phyloP scores from a whole-genome alignment of 2,797 vertebrate genomes.

The Yasuhikotakia modesta region DNA sequence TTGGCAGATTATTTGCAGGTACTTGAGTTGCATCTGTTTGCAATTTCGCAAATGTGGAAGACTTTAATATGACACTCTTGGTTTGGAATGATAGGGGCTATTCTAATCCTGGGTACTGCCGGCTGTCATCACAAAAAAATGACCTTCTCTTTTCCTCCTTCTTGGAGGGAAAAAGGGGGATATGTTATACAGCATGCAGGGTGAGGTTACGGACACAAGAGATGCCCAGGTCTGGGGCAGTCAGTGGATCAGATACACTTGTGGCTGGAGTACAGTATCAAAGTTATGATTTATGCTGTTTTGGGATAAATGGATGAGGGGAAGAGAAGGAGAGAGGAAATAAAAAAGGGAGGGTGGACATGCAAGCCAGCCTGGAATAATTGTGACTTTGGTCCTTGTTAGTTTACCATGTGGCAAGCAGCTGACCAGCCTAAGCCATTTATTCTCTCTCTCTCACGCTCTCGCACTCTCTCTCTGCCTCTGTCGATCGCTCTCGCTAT shows the following conservation, averaged over 20 bases:
- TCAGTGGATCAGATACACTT: constrained; percentile 5
- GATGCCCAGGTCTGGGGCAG: background rate
- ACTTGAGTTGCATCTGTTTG: constrained; percentile 99
- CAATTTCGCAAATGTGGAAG: constrained; percentile 99
- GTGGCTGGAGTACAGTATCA: background rate
- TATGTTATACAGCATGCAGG: background rate
- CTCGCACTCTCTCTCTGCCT: constrained; percentile 19
- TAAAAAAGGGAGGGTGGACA: constrained; percentile 75
- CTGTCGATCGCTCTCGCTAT: no score
- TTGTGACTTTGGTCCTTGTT: constrained; percentile 86
- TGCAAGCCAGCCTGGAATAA: constrained; percentile 84
- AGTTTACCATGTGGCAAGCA: constrained; percentile 93
- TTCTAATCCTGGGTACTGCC: constrained; percentile 94
- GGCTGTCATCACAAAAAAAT: constrained; percentile 83
- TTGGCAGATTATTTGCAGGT: constrained; percentile 99
- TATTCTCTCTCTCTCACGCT: constrained; percentile 41
- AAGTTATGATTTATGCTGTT: constrained; percentile 7
- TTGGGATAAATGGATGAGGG: background rate
- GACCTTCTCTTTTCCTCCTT: constrained; percentile 61
- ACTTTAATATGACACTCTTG: constrained; percentile 91
- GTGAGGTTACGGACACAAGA: constrained; percentile 21
- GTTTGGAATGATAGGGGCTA: constrained; percentile 80
- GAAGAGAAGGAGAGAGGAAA: constrained; percentile 6
- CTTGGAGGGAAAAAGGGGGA: constrained; percentile 44
- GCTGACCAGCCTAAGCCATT: constrained; percentile 89